Conservation (phyloP, 2,888 invertebrate genomes). For the Dendrolimus pini region DNA sequence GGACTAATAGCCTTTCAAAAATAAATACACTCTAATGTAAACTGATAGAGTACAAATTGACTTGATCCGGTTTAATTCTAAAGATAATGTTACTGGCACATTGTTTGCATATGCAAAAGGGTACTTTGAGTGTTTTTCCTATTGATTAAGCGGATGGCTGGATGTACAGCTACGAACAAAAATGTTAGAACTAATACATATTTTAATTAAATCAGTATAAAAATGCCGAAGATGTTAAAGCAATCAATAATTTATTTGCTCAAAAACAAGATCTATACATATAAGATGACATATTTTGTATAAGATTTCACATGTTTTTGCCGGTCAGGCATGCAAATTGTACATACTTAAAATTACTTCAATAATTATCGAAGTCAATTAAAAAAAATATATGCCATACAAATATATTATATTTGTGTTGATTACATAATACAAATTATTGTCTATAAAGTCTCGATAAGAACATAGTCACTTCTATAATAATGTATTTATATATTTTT, state of each 20-base stretch:
- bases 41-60: background rate
- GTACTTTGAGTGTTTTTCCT: constrained; percentile 60
- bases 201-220: no score
- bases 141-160: constrained; percentile 58
- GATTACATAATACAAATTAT: no score
- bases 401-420: no score
- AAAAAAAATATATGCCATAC: background rate
- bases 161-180: constrained; percentile 29
- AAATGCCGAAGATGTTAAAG: no score
- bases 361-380: background rate
- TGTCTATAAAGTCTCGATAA: no score
- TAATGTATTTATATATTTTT: no score
- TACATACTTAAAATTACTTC: background rate
- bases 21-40: background rate
- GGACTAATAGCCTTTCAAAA: background rate
- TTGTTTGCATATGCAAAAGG: constrained; percentile 69
- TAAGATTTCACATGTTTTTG: background rate
- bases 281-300: background rate
- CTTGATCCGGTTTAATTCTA: constrained; percentile 8
- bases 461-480: no score
- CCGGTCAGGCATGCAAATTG: no score
- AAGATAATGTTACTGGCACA: constrained; percentile 42
- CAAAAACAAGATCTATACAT: no score
- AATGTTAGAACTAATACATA: constrained; percentile 8
- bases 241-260: no score